Conservation (phyloP, 2,113 vertebrate species). For the Synodontis membranacea region DNA sequence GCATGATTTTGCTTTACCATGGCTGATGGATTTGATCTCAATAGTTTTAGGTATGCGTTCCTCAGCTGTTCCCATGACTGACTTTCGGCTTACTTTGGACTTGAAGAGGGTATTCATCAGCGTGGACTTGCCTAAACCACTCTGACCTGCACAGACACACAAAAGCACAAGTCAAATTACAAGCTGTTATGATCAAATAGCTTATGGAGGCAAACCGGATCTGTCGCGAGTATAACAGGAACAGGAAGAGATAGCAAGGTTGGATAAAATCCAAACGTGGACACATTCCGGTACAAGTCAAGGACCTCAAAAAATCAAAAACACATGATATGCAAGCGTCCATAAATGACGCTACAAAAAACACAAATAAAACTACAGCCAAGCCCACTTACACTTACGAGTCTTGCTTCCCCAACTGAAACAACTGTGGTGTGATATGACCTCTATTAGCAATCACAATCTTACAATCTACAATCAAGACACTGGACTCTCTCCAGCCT, state of each 20-base stretch:
- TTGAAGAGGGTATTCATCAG: slow-evolving; percentile 99
- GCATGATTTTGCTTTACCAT: slow-evolving; percentile 71
- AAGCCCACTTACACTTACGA: too few species aligned
- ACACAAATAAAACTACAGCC: neutral
- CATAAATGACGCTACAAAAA: neutral
- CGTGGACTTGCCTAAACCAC: slow-evolving; percentile 94
- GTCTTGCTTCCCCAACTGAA: neutral
- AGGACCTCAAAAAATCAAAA: neutral
- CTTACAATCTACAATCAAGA: neutral
- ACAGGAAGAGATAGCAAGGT: neutral
- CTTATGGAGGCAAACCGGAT: neutral
- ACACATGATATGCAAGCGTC: neutral
- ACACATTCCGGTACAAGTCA: slow-evolving; percentile 1
- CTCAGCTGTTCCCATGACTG: slow-evolving; percentile 82
- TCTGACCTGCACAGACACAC: slow-evolving; percentile 81
- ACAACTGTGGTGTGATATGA: neutral
- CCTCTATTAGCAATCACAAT: neutral
- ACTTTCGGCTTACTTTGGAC: slow-evolving; percentile 97
- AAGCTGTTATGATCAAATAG: neutral
- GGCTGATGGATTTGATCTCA: slow-evolving; percentile 96
- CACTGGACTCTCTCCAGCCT: neutral
- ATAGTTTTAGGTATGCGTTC: slow-evolving; percentile 97
- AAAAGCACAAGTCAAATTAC: neutral
- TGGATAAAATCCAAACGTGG: neutral
- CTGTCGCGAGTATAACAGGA: neutral